Percentiles rank a stretch among this genome's conserved stretches.
These are phyloP conservation scores for Amphimallon solstitiale DNA, from an alignment of 2,888 invertebrate genomes.

Conservation along the genomic window DNA sequence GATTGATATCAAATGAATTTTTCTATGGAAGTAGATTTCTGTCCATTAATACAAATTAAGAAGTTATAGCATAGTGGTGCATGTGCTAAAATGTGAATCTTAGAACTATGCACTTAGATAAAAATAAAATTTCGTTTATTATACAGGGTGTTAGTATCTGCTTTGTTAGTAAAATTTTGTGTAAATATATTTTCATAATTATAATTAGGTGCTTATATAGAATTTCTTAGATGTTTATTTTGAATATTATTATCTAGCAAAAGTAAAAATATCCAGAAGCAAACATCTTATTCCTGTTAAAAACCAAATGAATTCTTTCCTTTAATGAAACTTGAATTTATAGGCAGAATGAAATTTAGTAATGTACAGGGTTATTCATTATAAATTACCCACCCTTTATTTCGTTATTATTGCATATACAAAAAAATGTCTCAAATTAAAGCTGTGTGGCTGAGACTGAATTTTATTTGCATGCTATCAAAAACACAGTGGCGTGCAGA, in stretches of 20 bases:
- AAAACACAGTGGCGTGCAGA: too few species aligned
- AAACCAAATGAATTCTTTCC: too few species aligned
- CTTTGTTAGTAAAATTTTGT: constrained; percentile 35
- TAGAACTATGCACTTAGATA: constrained; percentile 38
- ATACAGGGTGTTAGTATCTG: constrained; percentile 41
- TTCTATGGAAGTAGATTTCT: constrained; percentile 41
- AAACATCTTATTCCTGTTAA: too few species aligned
- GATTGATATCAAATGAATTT: constrained; percentile 29
- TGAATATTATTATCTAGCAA: background rate
- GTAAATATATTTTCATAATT: constrained; percentile 35
- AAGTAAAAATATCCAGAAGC: too few species aligned
- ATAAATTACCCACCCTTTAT: too few species aligned
- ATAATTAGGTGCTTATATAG: constrained; percentile 25
- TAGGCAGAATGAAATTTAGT: too few species aligned
- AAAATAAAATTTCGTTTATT: constrained; percentile 36
- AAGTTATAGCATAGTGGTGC: constrained; percentile 35
- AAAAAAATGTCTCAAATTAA: too few species aligned
- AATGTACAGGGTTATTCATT: too few species aligned
- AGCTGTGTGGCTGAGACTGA: too few species aligned
- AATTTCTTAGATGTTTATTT: constrained; percentile 1
- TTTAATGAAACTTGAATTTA: too few species aligned
- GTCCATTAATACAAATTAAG: constrained; percentile 40
- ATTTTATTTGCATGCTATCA: too few species aligned
- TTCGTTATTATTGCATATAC: too few species aligned
- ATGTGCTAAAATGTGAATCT: constrained; percentile 38